phyloP scores from a whole-genome alignment of 2,113 vertebrate genomes.

The Pholis gunnellus region DNA sequence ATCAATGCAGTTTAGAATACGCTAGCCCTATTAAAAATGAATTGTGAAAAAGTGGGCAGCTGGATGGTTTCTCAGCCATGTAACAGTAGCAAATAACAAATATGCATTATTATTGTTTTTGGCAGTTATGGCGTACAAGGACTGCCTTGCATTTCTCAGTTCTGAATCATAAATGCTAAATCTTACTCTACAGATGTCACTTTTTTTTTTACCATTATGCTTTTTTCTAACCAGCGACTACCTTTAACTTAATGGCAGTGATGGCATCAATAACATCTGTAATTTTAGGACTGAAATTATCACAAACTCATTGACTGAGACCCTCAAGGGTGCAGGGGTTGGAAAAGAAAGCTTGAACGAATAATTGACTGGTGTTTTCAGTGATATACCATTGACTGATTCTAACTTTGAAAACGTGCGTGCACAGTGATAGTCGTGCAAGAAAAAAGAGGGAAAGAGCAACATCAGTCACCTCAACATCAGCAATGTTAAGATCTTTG shows the following conservation, averaged over 20 bases:
- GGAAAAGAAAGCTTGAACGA: neutral
- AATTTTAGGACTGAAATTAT: neutral
- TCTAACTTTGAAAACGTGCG: too few relatives aligned
- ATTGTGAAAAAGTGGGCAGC: neutral
- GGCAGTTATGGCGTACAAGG: too few relatives aligned
- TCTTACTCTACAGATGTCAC: too few relatives aligned
- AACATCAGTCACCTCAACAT: too few relatives aligned
- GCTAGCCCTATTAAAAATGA: neutral
- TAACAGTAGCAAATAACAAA: neutral
- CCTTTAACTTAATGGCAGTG: neutral
- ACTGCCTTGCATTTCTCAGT: too few relatives aligned
- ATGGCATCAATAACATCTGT: neutral
- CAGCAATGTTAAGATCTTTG: too few relatives aligned
- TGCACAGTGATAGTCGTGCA: too few relatives aligned
- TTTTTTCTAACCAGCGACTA: neutral
- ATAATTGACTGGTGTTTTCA: too few relatives aligned
- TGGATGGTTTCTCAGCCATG: neutral
- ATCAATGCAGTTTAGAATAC: neutral
- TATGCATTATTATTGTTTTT: too few relatives aligned
- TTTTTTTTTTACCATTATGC: too few relatives aligned
- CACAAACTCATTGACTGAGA: neutral
- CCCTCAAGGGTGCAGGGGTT: neutral
- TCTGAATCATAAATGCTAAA: too few relatives aligned
- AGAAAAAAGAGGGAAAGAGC: too few relatives aligned
- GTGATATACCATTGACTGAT: neutral